Evolutionary conservation across 2,888 invertebrate genomes (phyloP).

Genomic region (Allolobophora icterica): DNA sequence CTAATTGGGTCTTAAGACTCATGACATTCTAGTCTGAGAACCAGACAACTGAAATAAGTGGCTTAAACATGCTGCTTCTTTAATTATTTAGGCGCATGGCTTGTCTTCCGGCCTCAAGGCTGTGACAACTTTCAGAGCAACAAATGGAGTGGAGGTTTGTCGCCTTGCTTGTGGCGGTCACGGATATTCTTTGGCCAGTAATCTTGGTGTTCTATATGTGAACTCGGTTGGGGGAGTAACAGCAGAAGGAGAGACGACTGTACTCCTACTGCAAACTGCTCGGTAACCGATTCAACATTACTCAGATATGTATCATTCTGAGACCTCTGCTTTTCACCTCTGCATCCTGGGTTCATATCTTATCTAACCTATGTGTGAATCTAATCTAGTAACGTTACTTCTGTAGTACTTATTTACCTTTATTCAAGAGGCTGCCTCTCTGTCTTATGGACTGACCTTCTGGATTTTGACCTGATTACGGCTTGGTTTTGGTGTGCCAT

Average conservation of each 20-base stretch:
- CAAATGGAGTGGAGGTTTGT: constrained; percentile 80
- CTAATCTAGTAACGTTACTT: background rate
- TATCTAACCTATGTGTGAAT: too few species aligned
- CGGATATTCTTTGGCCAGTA: constrained; percentile 77
- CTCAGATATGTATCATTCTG: background rate
- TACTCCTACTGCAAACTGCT: constrained; percentile 87
- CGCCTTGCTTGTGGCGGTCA: constrained; percentile 93
- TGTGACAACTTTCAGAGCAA: constrained; percentile 78
- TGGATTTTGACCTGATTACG: too few species aligned
- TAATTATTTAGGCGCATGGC: constrained; percentile 78
- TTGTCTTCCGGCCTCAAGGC: constrained; percentile 91
- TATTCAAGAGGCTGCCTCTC: too few species aligned
- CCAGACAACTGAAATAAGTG: too few species aligned
- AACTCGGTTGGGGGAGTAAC: constrained; percentile 86
- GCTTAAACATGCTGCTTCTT: background rate
- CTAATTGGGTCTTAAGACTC: too few species aligned
- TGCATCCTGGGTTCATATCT: too few species aligned
- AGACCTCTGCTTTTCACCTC: background rate
- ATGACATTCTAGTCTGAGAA: too few species aligned
- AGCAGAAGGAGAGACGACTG: constrained; percentile 96
- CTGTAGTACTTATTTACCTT: background rate
- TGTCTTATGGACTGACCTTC: too few species aligned
- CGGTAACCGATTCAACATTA: constrained; percentile 55
- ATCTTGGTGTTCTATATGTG: constrained; percentile 84
- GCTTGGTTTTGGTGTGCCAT: too few species aligned